phyloP scores from a whole-genome alignment of 2,888 invertebrate genomes.

The Nezara viridula region DNA sequence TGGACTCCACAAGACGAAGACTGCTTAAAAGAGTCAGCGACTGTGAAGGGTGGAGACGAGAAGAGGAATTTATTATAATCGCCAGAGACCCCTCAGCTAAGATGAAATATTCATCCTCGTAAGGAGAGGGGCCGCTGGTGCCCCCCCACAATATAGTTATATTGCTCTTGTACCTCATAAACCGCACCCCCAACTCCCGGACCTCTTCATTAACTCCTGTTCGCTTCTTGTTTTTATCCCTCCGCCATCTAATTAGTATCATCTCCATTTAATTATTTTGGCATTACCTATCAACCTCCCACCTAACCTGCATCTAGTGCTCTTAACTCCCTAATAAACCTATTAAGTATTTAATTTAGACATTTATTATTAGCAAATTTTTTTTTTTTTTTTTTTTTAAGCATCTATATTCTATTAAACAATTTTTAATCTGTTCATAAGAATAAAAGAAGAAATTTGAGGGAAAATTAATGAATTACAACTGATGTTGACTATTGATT shows the following conservation, averaged over 20 bases:
- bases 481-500: too few relatives aligned
- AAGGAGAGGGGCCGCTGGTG: too few relatives aligned
- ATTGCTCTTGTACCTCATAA: conserved; percentile 42
- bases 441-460: too few relatives aligned
- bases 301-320: background rate
- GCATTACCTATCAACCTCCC: background rate
- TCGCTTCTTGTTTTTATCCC: conserved; percentile 29
- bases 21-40: background rate
- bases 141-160: conserved; percentile 39
- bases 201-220: conserved; percentile 26
- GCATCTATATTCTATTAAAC: too few relatives aligned
- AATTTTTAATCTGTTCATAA: too few relatives aligned
- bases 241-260: background rate
- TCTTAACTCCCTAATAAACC: background rate
- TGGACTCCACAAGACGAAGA: background rate
- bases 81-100: background rate
- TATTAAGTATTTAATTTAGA: background rate
- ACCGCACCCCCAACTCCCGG: background rate
- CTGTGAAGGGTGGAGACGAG: background rate
- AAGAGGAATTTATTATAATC: background rate
- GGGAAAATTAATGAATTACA: too few relatives aligned
- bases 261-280: conserved; percentile 31
- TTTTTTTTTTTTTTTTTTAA: background rate
- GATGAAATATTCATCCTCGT: conserved; percentile 44
- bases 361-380: background rate